These are phyloP conservation scores for Lithophane ornitopus DNA, from an alignment of 2,888 invertebrate species.

Conservation along the genomic window DNA sequence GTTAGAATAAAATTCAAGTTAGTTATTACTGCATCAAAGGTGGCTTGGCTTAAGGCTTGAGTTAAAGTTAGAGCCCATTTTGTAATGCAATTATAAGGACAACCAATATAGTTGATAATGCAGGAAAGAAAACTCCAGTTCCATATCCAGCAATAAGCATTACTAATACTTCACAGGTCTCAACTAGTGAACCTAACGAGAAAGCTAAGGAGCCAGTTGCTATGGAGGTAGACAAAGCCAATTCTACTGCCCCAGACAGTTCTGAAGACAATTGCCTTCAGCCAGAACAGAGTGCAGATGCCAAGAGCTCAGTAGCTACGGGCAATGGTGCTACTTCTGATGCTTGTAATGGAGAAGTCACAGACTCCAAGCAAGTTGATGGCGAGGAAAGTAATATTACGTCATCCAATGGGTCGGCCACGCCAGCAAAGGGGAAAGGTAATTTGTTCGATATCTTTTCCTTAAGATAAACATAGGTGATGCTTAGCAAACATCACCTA, in stretches of 20 bases:
- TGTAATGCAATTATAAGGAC: background rate
- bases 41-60: background rate
- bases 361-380: conserved; percentile 83
- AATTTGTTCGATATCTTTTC: conserved; percentile 20
- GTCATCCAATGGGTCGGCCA: conserved; percentile 89
- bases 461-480: background rate
- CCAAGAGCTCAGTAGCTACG: conserved; percentile 68
- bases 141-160: background rate
- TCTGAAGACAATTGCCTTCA: conserved; percentile 84
- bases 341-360: conserved; percentile 86
- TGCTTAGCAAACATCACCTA: background rate
- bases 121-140: background rate
- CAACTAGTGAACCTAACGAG: conserved; percentile 84
- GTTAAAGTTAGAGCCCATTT: background rate
- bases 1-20: background rate
- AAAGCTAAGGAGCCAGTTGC: conserved; percentile 71
- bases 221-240: conserved; percentile 79
- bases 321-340: conserved; percentile 75
- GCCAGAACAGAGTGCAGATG: conserved; percentile 85
- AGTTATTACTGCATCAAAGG: background rate
- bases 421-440: conserved; percentile 84
- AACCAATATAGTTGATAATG: background rate
- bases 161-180: conserved; percentile 73
- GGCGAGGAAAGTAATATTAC: conserved; percentile 86
- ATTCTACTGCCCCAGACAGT: conserved; percentile 83